phyloP scores from a whole-genome alignment of 2,888 invertebrate genomes.

The Protula sp. region DNA sequence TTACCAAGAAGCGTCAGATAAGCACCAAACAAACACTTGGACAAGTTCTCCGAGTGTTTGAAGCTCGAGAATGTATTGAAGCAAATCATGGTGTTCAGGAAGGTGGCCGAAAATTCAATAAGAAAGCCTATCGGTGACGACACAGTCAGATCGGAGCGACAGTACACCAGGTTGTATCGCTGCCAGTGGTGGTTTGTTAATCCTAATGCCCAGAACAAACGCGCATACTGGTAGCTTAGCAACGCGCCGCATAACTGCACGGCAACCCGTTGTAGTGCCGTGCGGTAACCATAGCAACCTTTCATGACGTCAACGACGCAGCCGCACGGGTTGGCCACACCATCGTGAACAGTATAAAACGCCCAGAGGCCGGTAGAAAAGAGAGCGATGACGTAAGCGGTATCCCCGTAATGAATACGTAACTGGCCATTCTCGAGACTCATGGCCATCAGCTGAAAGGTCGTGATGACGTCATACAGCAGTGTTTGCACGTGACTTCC shows the following conservation, averaged over 20 bases:
- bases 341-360: neutral
- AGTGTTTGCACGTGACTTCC: no score
- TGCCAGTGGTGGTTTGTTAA: slow-evolving; percentile 9
- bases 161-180: neutral
- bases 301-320: slow-evolving; percentile 5
- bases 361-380: neutral
- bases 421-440: slow-evolving; percentile 19
- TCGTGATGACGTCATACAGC: slow-evolving; percentile 13
- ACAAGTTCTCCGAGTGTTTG: neutral
- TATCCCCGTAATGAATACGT: slow-evolving; percentile 12
- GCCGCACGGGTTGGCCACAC: slow-evolving; percentile 12
- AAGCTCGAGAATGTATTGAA: slow-evolving; percentile 3
- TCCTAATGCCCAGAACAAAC: slow-evolving; percentile 12
- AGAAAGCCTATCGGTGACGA: slow-evolving; percentile 8
- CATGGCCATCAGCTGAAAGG: slow-evolving; percentile 18
- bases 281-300: neutral
- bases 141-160: slow-evolving; percentile 13
- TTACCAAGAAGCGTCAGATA: neutral
- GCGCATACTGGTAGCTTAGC: slow-evolving; percentile 8
- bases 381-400: slow-evolving; percentile 8
- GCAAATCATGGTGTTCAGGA: slow-evolving; percentile 9
- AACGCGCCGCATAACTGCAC: slow-evolving; percentile 11
- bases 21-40: slow-evolving; percentile 1
- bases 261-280: slow-evolving; percentile 1
- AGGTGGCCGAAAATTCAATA: slow-evolving; percentile 11